Evolutionary conservation across 2,888 invertebrate genomes (phyloP), one percentile per base, ranked within the genome.

Genomic region (Baronia brevicornis): DNA sequence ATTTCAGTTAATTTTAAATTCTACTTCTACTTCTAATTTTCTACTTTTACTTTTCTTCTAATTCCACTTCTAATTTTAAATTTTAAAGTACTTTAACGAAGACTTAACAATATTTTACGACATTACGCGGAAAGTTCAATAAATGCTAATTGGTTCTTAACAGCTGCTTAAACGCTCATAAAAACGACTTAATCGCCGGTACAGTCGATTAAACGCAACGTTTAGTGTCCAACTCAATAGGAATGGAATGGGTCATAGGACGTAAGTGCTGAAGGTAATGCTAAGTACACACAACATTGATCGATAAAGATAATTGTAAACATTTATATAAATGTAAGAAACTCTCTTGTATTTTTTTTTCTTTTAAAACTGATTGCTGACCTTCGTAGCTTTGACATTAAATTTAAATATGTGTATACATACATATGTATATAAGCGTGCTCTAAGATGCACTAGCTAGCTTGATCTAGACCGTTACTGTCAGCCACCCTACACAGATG

Each of bases 61-160:
- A 32, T 32, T 36, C 34, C 9, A 12, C 17, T 33, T 30, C 27
- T 27, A 26, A 36, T 40, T 40, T 36, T 37, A 45, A 32, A 26
- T 18, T 19, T 12, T 33, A 26, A 15, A 28, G 27, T 23, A 39
- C 34, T 42, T 48, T 47, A 49, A 50, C 40, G 41, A 41, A 42
- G 22, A 46, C 54, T 49, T 43, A 39, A 48, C 29, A 32, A 42
- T 42, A 41, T 45, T 48, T 51, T 41, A 28, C n/a, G 43, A 61
- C 61, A 56, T 54, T 56, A 46, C 58, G 64, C 58, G 50, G 60
- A 68, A 63, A 62, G 57, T 55, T 51, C 57, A 51, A 61, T 64
- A 60, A 68, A 65, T 63, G 57, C 51, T 71, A 72, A 75, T 72
- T 66, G 63, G 45, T 48, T 43, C 50, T 59, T 57, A 66, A 67